Evolutionary conservation across 2,888 invertebrate species (phyloP).

Genomic region (Anorthoa munda): DNA sequence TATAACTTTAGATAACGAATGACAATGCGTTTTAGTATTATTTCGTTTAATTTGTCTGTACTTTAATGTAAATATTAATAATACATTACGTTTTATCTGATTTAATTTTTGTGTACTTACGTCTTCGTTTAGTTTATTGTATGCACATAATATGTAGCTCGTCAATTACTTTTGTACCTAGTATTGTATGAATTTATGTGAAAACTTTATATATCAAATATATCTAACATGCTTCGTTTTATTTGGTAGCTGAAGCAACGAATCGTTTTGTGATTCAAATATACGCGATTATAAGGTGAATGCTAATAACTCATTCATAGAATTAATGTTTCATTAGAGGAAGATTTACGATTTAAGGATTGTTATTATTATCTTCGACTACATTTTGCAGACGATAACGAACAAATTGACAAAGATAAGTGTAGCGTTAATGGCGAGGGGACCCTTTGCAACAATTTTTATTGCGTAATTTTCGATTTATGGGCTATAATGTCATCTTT

Average conservation of each 20-base stretch:
- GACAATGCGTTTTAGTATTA: slow-evolving; percentile 89
- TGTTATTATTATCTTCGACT: slow-evolving; percentile 11
- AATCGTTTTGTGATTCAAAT: slow-evolving; percentile 71
- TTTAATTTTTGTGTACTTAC: slow-evolving; percentile 56
- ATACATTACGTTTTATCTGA: slow-evolving; percentile 44
- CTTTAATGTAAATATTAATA: slow-evolving; percentile 69
- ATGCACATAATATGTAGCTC: slow-evolving; percentile 51
- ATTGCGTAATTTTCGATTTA: slow-evolving; percentile 24
- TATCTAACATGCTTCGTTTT: slow-evolving; percentile 41
- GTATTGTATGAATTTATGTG: slow-evolving; percentile 49
- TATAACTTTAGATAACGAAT: slow-evolving; percentile 75
- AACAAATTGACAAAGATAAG: slow-evolving; percentile 6
- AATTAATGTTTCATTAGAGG: slow-evolving; percentile 36
- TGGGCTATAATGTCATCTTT: slow-evolving; percentile 15
- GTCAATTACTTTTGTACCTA: slow-evolving; percentile 66
- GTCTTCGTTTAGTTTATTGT: slow-evolving; percentile 52
- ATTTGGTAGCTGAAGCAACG: slow-evolving; percentile 62
- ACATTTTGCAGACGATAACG: slow-evolving; percentile 44
- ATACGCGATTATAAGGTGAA: slow-evolving; percentile 28
- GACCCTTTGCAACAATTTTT: slow-evolving; percentile 3
- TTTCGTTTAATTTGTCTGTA: slow-evolving; percentile 79
- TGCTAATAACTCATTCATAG: slow-evolving; percentile 25
- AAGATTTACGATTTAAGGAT: slow-evolving; percentile 8
- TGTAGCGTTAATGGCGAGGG: slow-evolving; percentile 21
- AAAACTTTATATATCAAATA: slow-evolving; percentile 39